Percentiles rank a stretch among this genome's conserved stretches.
Evolutionary conservation across 2,888 invertebrate species (phyloP).

Genomic region (Spodoptera picta): DNA sequence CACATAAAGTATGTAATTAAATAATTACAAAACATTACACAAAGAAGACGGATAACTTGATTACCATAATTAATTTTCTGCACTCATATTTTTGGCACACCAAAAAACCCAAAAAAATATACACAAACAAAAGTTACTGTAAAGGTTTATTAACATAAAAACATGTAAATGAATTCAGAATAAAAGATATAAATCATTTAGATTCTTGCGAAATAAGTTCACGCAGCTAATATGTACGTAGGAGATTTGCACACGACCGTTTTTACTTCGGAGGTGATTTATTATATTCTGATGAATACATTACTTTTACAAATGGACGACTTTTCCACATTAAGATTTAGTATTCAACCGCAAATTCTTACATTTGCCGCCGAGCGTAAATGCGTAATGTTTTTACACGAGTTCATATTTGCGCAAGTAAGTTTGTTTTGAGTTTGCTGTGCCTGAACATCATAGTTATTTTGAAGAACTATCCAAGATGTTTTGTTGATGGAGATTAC

Average conservation of each 20-base stretch:
- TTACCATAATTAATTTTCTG: constrained; percentile 54
- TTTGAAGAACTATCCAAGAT: no score
- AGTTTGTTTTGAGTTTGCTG: no score
- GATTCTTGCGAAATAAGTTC: constrained; percentile 54
- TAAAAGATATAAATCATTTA: constrained; percentile 58
- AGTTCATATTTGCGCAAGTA: no score
- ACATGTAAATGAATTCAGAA: constrained; percentile 56
- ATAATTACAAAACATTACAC: constrained; percentile 14
- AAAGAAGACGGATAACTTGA: constrained; percentile 29
- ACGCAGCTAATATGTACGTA: constrained; percentile 46
- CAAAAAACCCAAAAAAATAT: constrained; percentile 29
- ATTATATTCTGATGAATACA: no score
- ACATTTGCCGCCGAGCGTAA: no score
- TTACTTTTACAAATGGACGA: no score
- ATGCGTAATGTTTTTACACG: no score
- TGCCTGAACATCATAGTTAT: no score
- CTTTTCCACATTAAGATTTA: no score
- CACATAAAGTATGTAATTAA: constrained; percentile 2
- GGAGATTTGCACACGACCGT: constrained; percentile 10
- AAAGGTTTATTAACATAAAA: constrained; percentile 49
- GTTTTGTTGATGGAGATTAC: no score
- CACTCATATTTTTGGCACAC: constrained; percentile 36
- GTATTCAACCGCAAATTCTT: no score
- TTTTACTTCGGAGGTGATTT: background rate
- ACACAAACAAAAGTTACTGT: constrained; percentile 22